Percentiles rank a stretch among this genome's conserved stretches.
Conservation (phyloP, 2,113 vertebrate species). For the Bucco capensis region DNA sequence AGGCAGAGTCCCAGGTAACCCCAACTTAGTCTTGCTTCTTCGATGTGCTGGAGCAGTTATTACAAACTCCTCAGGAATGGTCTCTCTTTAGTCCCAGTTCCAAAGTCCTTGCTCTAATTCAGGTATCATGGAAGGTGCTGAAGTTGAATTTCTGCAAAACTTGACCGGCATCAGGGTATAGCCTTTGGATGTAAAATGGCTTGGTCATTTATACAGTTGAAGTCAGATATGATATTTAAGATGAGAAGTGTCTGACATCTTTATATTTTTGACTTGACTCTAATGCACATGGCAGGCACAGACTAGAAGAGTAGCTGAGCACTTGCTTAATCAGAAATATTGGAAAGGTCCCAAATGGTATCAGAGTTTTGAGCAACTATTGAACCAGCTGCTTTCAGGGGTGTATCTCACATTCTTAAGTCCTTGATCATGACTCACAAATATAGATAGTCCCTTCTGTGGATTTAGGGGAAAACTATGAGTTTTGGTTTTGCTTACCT, state of each 20-base stretch:
- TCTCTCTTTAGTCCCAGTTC: background rate
- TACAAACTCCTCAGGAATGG: background rate
- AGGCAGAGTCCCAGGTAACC: background rate
- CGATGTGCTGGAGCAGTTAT: background rate
- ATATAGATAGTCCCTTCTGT: background rate
- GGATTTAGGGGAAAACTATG: background rate
- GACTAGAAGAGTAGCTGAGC: background rate
- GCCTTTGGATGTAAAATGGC: background rate
- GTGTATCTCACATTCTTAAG: background rate
- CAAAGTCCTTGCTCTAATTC: background rate
- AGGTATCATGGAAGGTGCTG: background rate
- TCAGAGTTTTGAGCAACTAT: constrained; percentile 8
- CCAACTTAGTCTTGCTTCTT: background rate
- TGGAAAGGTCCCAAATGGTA: constrained; percentile 4
- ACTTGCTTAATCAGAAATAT: constrained; percentile 18
- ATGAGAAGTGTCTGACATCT: background rate
- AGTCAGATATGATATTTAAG: background rate
- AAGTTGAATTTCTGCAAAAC: background rate
- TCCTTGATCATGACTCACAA: background rate
- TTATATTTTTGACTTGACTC: background rate
- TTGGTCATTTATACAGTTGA: background rate
- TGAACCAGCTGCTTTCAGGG: background rate
- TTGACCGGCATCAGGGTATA: background rate
- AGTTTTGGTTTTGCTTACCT: background rate
- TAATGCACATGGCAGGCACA: background rate